Base-by-base conservation (phyloP, 2,888 invertebrate species). In the Eulithis prunata region DNA sequence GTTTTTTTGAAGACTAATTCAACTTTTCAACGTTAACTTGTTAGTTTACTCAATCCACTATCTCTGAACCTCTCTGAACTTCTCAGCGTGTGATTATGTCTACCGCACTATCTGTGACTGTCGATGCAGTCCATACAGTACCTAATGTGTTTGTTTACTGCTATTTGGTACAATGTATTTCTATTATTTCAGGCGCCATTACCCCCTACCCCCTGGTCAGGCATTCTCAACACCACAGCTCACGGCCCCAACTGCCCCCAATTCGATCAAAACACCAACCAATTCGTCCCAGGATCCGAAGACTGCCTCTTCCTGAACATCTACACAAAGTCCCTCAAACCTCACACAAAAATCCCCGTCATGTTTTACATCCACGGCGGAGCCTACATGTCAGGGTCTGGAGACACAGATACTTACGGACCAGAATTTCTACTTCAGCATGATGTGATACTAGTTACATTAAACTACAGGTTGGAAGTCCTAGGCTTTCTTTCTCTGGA, bases 301-400 rank as follows among this genome's bases (percentile, higher is more conserved):
- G 85, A 90, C 69, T 90, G 90, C 36, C 77, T 90, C n/a, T 87
- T 82, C 51, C 69, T 89, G 1, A 90, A 90, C 51, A 78, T 90
- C 3, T 90, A 90, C 61, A 84, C 87, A 6, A 61, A 36, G 41
- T 57, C 59, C 7, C 46, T 68, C n/a, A 13, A 52, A 0, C 38
- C 21, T 45, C 45, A 62, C 6, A 57, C 66, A n/a, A 65, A 60
- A 14, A 47, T 45, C 6, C 89, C 91, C 0, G 93, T 92, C 3
- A 86, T 93, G 84, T 84, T 93, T 0, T 92, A 82, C 73, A 84
- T 93, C 41, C 90, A 93, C 66, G 91, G 91, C 4, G 93, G 93
- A 2, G 85, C 80, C 4, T 92, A 81, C 66, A 77, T 84, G 70
- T 82, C 83, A 43, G 91, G 92, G 0, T 87, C 88, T 0, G 90